Conservation (phyloP, 2,797 vertebrate genomes). For the Champsocephalus esox region DNA sequence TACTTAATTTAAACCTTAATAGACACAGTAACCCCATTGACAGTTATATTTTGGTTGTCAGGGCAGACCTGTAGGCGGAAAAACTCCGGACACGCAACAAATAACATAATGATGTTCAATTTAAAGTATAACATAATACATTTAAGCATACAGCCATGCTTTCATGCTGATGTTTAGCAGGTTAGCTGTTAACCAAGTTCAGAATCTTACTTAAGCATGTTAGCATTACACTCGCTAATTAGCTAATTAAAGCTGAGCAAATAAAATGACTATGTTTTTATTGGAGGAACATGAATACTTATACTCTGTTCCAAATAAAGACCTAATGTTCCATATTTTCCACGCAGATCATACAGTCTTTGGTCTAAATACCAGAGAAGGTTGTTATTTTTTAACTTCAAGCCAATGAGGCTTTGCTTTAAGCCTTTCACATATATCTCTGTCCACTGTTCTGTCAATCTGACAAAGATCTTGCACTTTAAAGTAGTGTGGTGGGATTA, state of each 20-base stretch:
- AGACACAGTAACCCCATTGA: neutral
- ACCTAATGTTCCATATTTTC: conserved; percentile 1
- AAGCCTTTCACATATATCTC: conserved; percentile 6
- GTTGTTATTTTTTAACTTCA: neutral
- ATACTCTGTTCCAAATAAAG: neutral
- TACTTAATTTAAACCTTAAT: neutral
- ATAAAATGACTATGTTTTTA: conserved; percentile 4
- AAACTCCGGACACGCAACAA: neutral
- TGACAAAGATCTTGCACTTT: conserved; percentile 7
- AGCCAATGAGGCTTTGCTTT: neutral
- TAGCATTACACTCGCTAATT: neutral
- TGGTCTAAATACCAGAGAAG: neutral
- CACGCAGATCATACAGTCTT: neutral
- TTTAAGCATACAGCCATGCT: no score
- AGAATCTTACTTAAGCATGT: neutral
- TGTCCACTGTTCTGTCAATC: neutral
- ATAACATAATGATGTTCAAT: neutral
- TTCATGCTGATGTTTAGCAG: neutral
- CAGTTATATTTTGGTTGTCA: neutral
- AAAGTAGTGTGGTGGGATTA: neutral
- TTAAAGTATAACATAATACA: neutral
- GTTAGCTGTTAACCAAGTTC: neutral
- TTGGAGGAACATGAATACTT: neutral
- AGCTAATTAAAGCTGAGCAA: conserved; percentile 3
- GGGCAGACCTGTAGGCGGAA: neutral